These are phyloP conservation scores for Emydoidea blandingii DNA, from an alignment of 2,797 vertebrate species.

Conservation along the genomic window DNA sequence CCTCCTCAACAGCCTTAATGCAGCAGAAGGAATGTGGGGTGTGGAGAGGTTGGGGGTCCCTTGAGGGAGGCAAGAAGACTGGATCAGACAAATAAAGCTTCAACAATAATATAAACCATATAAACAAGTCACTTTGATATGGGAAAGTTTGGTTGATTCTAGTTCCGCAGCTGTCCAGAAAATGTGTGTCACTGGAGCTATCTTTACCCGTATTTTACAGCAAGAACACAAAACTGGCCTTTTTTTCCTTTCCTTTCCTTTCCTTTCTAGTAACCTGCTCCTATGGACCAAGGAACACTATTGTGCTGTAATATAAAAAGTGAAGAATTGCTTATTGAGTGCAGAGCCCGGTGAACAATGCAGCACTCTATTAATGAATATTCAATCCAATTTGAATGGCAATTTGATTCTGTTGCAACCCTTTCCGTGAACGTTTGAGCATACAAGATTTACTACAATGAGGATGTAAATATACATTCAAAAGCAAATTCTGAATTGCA, in stretches of 20 bases:
- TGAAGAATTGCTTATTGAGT: fast-evolving
- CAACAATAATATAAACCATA: not conserved
- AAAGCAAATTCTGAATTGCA: fast-evolving
- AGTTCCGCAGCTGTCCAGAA: not conserved
- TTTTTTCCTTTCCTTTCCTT: not conserved
- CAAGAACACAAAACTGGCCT: not conserved
- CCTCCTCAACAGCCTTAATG: not conserved
- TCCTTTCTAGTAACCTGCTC: not conserved
- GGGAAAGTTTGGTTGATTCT: not conserved
- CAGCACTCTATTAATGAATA: fast-evolving
- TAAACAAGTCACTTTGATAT: not conserved
- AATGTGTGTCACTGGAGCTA: not conserved
- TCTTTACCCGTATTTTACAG: not conserved
- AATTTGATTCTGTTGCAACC: not conserved
- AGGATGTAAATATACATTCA: fast-evolving
- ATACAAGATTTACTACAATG: fast-evolving
- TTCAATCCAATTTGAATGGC: not conserved
- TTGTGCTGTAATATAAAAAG: not conserved
- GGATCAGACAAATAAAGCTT: not conserved
- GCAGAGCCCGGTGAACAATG: not conserved
- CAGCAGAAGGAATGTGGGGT: not conserved
- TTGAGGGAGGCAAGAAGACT: not conserved
- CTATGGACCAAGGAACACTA: not conserved
- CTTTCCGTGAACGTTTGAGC: fast-evolving
- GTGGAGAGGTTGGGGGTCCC: not conserved